Percentiles rank a stretch among this genome's conserved stretches.
Conservation (phyloP, 2,113 vertebrate species). For the Chionodraco myersi region DNA sequence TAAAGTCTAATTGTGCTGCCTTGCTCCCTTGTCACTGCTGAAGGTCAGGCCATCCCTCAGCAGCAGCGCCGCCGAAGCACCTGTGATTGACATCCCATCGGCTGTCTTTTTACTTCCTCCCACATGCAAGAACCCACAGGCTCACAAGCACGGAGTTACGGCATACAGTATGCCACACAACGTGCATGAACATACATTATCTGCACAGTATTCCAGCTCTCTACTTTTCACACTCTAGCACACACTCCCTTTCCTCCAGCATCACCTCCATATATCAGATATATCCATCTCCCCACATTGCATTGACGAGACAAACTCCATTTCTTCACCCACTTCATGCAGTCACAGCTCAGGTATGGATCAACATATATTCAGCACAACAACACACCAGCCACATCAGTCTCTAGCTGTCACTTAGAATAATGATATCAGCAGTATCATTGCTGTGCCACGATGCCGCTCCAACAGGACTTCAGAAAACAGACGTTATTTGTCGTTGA, state of each 20-base stretch:
- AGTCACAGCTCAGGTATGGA: conserved; percentile 26
- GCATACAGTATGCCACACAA: background rate
- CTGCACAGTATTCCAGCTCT: background rate
- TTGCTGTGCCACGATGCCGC: background rate
- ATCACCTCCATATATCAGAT: conserved; percentile 12
- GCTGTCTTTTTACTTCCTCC: conserved; percentile 45
- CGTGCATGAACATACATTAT: background rate
- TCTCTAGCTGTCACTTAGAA: conserved; percentile 26
- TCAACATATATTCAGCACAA: conserved; percentile 19
- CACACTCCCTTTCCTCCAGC: background rate
- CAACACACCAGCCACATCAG: conserved; percentile 16
- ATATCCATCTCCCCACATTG: background rate
- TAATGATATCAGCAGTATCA: conserved; percentile 20
- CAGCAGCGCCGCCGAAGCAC: conserved; percentile 23
- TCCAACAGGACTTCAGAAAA: background rate
- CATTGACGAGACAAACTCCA: conserved; percentile 20
- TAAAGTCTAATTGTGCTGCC: conserved; percentile 53
- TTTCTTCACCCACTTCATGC: conserved; percentile 7
- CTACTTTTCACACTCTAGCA: background rate
- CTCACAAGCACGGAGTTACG: background rate
- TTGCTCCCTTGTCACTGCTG: conserved; percentile 51
- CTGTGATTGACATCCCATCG: conserved; percentile 65
- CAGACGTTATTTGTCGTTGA: background rate
- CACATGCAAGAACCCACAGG: conserved; percentile 13
- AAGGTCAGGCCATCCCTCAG: conserved; percentile 71